Evolutionary conservation across 1,140 invertebrate genomes (phyloP), one percentile per base, ranked within the genome.

Genomic region (Monomorium pharaonis): DNA sequence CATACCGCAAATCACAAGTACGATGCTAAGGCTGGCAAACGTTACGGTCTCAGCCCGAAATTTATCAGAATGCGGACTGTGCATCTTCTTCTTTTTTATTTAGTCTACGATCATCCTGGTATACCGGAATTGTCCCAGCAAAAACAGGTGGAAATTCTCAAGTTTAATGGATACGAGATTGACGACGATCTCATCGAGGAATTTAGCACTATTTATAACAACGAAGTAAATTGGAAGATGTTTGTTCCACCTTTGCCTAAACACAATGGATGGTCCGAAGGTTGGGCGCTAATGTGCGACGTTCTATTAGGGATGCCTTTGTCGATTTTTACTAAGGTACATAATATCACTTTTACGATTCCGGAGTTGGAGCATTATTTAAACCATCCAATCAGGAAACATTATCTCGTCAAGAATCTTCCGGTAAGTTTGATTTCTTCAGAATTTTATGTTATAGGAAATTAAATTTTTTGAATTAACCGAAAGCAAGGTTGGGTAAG

Each of bases 261-360:
- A 60, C 96, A 98, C 90, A 92, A 90, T 54, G 96, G 96, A 54
- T 97, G 96, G 94, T 94, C 95, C 1, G 51, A 92, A n/a, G 97
- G 98, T 24, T 98, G 97, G 97, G 95, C 96, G n/a, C 95, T 97
- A 60, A 95, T 98, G 87, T 96, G 96, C 84, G 98, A 98, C 91
- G 92, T 97, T 10, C 92, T 98, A 6, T 93, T 97, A 1, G 95
- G 97, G 0, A 94, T 98, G 86, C 98, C 98, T 0, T 88, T 98
- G 0, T 96, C 96, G 0, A 90, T 98, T 14, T 97, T 98, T 86
- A 94, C 97, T 0, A 96, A 97, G 87, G 90, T 98, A 1, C 96
- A 97, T 65, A 96, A 96, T 69, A 92, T 98, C 3, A 94, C 95
- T 3, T 97, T 96, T 76, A 88, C 94, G 24, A 95, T 96, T 42